Percentiles rank a stretch among this genome's conserved stretches.
phyloP scores from a whole-genome alignment of 2,888 invertebrate species.

The Euproctis similis region DNA sequence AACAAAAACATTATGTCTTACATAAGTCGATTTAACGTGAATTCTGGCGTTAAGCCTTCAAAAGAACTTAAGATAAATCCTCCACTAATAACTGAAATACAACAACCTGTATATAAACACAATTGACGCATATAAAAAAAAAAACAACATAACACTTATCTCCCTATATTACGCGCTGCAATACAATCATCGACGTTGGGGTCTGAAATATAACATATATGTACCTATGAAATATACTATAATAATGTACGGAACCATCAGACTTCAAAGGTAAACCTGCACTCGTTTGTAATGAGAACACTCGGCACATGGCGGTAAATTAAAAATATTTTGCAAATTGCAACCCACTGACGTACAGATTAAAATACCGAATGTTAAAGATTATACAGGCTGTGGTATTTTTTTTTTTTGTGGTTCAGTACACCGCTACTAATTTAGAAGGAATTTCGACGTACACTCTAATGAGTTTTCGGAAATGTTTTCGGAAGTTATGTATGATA shows the following conservation, averaged over 20 bases:
- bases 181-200: constrained; percentile 19
- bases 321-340: constrained; percentile 55
- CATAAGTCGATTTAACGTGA: too few species aligned
- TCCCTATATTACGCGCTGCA: constrained; percentile 8
- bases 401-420: too few species aligned
- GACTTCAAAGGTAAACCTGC: constrained; percentile 46
- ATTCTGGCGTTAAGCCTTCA: too few species aligned
- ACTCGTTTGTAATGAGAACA: constrained; percentile 40
- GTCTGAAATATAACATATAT: constrained; percentile 14
- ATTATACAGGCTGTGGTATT: constrained; percentile 3
- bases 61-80: too few species aligned
- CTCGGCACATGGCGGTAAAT: constrained; percentile 35
- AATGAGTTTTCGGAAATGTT: too few species aligned
- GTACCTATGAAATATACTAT: constrained; percentile 3
- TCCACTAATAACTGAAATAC: too few species aligned
- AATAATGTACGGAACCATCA: constrained; percentile 21
- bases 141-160: background rate
- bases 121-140: background rate
- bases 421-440: too few species aligned
- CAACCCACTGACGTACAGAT: constrained; percentile 22
- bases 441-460: too few species aligned
- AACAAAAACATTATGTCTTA: too few species aligned
- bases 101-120: background rate
- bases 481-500: too few species aligned
- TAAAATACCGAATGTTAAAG: constrained; percentile 17